Evolutionary conservation across 2,797 vertebrate species (phyloP).

Genomic region (Rhinella marina): DNA sequence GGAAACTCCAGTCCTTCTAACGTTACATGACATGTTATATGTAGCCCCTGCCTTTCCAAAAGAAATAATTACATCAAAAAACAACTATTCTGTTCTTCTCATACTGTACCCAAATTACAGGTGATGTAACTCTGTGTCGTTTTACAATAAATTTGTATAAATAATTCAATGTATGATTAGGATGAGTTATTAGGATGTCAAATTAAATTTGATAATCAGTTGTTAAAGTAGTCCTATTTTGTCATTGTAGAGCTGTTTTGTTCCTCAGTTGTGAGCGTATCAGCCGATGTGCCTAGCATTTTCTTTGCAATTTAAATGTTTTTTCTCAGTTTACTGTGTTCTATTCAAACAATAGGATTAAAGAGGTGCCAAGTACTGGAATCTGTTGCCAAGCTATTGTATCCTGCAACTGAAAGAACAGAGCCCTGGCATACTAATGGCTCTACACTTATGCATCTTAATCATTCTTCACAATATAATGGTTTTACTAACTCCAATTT

Average conservation of each 20-base stretch:
- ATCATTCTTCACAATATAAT: slow-evolving; percentile 6
- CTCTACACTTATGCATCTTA: background rate
- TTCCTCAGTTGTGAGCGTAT: background rate
- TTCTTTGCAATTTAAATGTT: background rate
- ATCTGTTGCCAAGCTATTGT: background rate
- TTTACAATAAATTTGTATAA: background rate
- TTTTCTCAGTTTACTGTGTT: background rate
- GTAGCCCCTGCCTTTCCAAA: no score
- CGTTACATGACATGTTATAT: no score
- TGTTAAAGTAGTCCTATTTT: background rate
- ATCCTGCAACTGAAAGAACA: background rate
- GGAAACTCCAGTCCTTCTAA: no score
- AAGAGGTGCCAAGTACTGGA: slow-evolving; percentile 5
- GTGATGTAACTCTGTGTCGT: background rate
- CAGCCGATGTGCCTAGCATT: background rate
- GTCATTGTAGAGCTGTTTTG: background rate
- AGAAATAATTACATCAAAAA: background rate
- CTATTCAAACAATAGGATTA: background rate
- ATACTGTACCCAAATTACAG: background rate
- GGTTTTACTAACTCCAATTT: background rate
- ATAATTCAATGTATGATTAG: background rate
- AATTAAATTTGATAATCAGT: background rate
- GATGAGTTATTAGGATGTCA: background rate
- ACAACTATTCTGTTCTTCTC: background rate
- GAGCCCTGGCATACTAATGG: background rate